Evolutionary conservation across 2,797 vertebrate species (phyloP), one percentile per base, ranked within the genome.

Genomic region (Myotis myotis): DNA sequence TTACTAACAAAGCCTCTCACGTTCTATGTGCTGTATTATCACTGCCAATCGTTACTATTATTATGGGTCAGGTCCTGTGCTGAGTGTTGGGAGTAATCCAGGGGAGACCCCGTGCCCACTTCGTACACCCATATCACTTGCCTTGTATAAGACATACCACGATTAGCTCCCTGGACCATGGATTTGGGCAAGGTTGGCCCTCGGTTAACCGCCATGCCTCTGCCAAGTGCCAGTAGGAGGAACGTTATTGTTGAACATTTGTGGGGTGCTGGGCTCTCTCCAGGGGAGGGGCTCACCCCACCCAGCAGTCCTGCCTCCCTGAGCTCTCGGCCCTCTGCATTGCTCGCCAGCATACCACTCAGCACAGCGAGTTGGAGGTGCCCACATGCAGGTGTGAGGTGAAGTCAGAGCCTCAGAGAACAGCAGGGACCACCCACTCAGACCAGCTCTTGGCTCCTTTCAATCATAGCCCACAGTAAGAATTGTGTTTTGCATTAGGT

Each of bases 401-500:
- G 44, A 66, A 72, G 10, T 9, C 8, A 74, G 74, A 76, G 17
- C 19, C 55, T 12, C 6, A 64, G 62, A 44, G 7, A 64, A 33
- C 6, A 8, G 2, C 44, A 80, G 49, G 9, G 55, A 70, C 36
- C 38, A 10, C 3, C 57, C 83, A 76, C 8, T 51, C 38, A 57
- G 25, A 51, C 36, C 12, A 41, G 20, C n/a, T 55, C 74, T 72
- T 0, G 3, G 36, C 28, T 19, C 47, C 55, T 60, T n/a, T 36
- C 9, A 5, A n/a, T 20, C 55, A 47, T 10, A 51, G 44, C 30
- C 51, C 71, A 91, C 20, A n/a, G 22, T 47, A 8, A 71, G 33
- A 51, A 17, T 2, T 44, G 2, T 2, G 5, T 20, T 17, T 53
- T 5, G 2, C 15, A 20, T 25, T 11, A 36, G 1, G 8, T 36